These are phyloP conservation scores for Acipenser ruthenus DNA, from an alignment of 2,797 vertebrate species.

Conservation along the genomic window DNA sequence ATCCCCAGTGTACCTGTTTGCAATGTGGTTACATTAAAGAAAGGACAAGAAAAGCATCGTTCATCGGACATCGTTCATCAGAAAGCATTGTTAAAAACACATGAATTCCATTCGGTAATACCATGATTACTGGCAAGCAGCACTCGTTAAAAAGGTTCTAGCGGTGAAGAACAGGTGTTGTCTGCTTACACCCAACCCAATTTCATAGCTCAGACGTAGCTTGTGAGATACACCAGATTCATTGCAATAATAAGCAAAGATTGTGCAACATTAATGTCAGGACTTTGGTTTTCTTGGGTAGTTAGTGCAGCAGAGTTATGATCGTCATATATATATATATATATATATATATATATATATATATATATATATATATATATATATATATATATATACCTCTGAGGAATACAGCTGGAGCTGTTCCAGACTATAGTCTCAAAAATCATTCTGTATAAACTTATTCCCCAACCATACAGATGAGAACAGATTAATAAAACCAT, in stretches of 20 bases:
- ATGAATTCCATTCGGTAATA: conserved; percentile 12
- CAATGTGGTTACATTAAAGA: conserved; percentile 29
- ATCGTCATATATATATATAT: neutral
- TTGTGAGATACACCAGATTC: neutral
- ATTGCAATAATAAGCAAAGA: neutral
- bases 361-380: too few species aligned
- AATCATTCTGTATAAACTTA: neutral
- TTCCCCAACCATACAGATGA: too few species aligned
- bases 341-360: too few species aligned
- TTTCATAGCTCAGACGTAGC: neutral
- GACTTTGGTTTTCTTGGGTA: neutral
- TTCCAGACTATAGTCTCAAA: neutral
- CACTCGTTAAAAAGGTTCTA: conserved; percentile 3
- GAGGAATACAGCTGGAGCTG: neutral
- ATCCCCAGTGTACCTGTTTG: conserved; percentile 39
- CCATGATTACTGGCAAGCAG: conserved; percentile 12
- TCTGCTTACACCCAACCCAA: conserved; percentile 12
- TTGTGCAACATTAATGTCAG: neutral
- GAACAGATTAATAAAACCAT: too few species aligned
- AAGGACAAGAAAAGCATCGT: conserved; percentile 29
- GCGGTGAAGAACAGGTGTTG: conserved; percentile 3
- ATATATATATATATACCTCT: neutral
- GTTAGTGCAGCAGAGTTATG: neutral
- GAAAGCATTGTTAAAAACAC: conserved; percentile 6
- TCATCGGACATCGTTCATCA: conserved; percentile 35